Base-by-base conservation (phyloP, 2,797 vertebrate species). In the Dipus sagitta region DNA sequence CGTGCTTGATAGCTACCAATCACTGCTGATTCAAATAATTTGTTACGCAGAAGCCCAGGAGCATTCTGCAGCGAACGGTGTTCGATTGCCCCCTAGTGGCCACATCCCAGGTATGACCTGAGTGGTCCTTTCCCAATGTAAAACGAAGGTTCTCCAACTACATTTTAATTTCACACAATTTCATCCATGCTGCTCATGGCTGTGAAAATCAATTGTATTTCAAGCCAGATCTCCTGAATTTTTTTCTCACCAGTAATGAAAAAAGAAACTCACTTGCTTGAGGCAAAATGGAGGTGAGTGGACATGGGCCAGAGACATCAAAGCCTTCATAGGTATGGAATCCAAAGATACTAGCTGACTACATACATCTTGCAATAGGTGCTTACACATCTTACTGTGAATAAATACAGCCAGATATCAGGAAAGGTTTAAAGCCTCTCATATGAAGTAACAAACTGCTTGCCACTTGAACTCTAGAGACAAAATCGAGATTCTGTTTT, bases 11-110 rank as follows among this genome's bases (percentile, higher is more conserved):
- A 88, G 30, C 70, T 70, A 67, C 58, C 70, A 82, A 93, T 64
- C 74, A 24, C 72, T 62, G 42, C 12, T 42, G 75, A 4, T 0
- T 75, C 26, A 71, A 94, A 26, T 52, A 84, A 76, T 90, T 88
- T 86, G 5, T 91, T 97, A 86, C 94, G 42, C 62, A 1, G 18
- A 34, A 74, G n/a, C 28, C 0, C 2, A 14, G 0, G 2, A 4
- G 28, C 2, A 15, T 15, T 68, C 18, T 26, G 74, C 96, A 78
- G 78, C 1, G 42, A 86, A 34, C 62, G 68, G 95, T 96, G 24
- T 95, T 92, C 96, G 93, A 89, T 94, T 97, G 98, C 97, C 98
- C 98, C 96, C 98, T 98, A 94, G 89, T 0, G 98, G 95, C 89
- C 89, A 62, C 0, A 5, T 0, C 65, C 12, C 26, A 76, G 65